Evolutionary conservation across 1,140 invertebrate genomes (phyloP).

Genomic region (Leguminivora glycinivorella): DNA sequence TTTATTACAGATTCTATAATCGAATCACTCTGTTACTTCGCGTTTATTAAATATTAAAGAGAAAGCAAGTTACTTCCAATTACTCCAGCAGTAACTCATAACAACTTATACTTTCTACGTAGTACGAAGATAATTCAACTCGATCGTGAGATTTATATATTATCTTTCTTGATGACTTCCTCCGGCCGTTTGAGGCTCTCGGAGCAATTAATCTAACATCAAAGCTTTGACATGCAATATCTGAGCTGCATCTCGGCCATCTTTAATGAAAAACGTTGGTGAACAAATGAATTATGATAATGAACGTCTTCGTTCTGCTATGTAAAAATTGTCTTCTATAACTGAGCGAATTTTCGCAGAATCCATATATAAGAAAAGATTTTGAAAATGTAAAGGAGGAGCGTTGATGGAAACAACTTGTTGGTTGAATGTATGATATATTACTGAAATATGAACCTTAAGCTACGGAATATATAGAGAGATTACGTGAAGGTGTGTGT

Average conservation of each 20-base stretch:
- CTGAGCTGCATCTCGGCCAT: background rate
- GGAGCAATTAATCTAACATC: slow-evolving; percentile 6
- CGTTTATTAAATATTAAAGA: background rate
- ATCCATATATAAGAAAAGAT: too few species aligned
- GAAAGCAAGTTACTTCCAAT: background rate
- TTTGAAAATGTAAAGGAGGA: too few species aligned
- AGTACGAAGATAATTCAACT: background rate
- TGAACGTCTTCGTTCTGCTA: background rate
- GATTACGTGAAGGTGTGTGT: too few species aligned
- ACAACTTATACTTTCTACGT: slow-evolving; percentile 13
- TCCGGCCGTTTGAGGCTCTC: background rate
- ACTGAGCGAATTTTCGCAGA: too few species aligned
- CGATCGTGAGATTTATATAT: slow-evolving; percentile 9
- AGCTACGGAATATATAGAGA: too few species aligned
- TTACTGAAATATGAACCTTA: too few species aligned
- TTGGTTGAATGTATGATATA: too few species aligned
- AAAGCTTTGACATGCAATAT: slow-evolving; percentile 14
- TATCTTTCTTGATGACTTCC: slow-evolving; percentile 18
- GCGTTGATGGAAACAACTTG: too few species aligned
- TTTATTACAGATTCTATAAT: too few species aligned
- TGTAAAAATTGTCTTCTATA: background rate
- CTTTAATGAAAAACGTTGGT: background rate
- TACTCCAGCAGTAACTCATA: background rate
- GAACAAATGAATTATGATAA: background rate
- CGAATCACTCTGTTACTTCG: background rate